These are phyloP conservation scores for Thecocarcelia acutangulata DNA, from an alignment of 2,888 invertebrate species.

Conservation along the genomic window DNA sequence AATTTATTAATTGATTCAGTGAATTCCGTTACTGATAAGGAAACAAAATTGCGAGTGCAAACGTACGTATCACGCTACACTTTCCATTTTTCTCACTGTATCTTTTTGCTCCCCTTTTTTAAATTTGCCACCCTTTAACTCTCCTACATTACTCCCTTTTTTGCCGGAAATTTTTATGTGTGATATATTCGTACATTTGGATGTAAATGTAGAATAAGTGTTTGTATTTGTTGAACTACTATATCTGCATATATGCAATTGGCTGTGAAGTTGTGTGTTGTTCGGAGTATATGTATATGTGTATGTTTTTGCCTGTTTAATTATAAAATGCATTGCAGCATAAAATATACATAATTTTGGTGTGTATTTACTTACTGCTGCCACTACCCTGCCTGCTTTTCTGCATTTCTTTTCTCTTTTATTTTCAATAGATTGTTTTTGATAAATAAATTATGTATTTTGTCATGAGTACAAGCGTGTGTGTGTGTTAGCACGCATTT, in stretches of 20 bases:
- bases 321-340: constrained; percentile 64
- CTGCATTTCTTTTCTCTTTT: constrained; percentile 4
- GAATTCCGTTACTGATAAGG: no score
- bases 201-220: no score
- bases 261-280: no score
- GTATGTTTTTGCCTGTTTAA: constrained; percentile 38
- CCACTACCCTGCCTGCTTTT: neutral
- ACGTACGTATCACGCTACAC: no score
- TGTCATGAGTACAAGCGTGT: neutral
- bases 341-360: constrained; percentile 62
- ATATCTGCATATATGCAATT: neutral
- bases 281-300: neutral
- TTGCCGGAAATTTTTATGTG: no score
- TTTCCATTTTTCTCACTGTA: neutral
- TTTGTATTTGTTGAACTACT: no score
- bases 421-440: constrained; percentile 53
- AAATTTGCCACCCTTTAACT: no score
- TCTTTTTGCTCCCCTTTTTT: neutral
- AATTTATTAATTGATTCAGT: no score
- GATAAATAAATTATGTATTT: constrained; percentile 44
- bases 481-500: neutral
- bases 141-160: no score
- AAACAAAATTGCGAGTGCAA: no score
- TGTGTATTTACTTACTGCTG: constrained; percentile 50
- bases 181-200: no score